These are phyloP conservation scores for Loris lydekkerianus DNA, from an alignment of 2,797 vertebrate species.

Conservation along the genomic window DNA sequence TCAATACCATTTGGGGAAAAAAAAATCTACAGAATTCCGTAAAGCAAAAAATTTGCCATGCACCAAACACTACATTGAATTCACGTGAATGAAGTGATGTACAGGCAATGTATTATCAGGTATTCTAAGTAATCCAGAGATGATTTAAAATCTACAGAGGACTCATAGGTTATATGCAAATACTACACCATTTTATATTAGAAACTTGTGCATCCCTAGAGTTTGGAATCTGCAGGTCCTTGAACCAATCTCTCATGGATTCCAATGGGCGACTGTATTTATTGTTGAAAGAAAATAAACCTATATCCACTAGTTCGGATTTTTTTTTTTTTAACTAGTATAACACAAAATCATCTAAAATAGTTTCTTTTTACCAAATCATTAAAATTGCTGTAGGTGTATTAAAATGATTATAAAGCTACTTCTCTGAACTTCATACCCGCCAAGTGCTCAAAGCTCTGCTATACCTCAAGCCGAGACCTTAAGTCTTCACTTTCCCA, in stretches of 20 bases:
- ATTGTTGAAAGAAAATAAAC: slow-evolving; percentile 44
- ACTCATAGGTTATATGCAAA: not conserved
- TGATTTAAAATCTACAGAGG: not conserved
- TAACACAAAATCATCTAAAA: slow-evolving; percentile 34
- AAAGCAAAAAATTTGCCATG: not conserved
- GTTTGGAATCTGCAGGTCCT: not conserved
- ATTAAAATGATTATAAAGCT: slow-evolving; percentile 16
- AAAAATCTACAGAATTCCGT: not conserved
- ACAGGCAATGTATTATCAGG: not conserved
- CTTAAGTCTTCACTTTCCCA: not conserved
- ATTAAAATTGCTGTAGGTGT: not conserved
- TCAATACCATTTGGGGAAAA: not conserved
- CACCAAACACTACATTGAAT: not conserved
- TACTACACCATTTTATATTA: not conserved
- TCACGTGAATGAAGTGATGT: not conserved
- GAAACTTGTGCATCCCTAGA: not conserved
- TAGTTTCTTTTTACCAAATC: slow-evolving; percentile 11
- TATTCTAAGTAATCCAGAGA: not conserved
- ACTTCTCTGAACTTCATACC: not conserved
- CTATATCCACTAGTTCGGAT: not conserved
- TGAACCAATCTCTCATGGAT: not conserved
- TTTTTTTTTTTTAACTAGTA: not conserved
- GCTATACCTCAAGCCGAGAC: not conserved
- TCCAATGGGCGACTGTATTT: not conserved
- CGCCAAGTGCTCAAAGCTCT: not conserved